phyloP scores from a whole-genome alignment of 2,113 vertebrate genomes.

The Oreochromis spilurus region DNA sequence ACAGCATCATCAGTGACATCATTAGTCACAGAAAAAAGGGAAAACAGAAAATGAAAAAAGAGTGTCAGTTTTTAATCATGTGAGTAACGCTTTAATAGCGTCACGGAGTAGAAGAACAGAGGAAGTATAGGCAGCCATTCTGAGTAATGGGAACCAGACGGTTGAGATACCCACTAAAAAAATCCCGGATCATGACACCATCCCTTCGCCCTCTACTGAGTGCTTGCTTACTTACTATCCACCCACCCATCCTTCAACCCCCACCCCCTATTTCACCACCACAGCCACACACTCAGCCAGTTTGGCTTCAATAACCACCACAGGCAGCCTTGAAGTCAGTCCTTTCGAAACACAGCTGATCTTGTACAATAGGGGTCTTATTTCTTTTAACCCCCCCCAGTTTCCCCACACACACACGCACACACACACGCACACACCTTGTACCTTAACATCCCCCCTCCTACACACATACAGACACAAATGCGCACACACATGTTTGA shows the following conservation, averaged over 20 bases:
- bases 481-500: neutral
- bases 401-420: neutral
- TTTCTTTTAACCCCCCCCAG: constrained; percentile 5
- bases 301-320: constrained; percentile 4
- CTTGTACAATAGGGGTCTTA: constrained; percentile 60
- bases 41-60: neutral
- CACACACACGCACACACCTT: neutral
- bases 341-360: constrained; percentile 55
- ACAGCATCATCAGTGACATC: constrained; percentile 29
- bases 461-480: neutral
- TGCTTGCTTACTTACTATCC: neutral
- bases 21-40: neutral
- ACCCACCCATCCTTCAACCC: neutral
- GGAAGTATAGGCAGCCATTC: neutral
- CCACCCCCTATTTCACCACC: neutral
- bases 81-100: neutral
- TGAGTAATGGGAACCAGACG: constrained; percentile 61
- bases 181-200: neutral
- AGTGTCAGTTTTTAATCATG: neutral
- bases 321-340: constrained; percentile 10
- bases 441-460: neutral
- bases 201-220: neutral
- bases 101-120: neutral
- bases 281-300: neutral
- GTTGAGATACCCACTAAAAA: constrained; percentile 14